Conservation (phyloP, 2,888 invertebrate species). For the Callyntrura guangdongensis region DNA sequence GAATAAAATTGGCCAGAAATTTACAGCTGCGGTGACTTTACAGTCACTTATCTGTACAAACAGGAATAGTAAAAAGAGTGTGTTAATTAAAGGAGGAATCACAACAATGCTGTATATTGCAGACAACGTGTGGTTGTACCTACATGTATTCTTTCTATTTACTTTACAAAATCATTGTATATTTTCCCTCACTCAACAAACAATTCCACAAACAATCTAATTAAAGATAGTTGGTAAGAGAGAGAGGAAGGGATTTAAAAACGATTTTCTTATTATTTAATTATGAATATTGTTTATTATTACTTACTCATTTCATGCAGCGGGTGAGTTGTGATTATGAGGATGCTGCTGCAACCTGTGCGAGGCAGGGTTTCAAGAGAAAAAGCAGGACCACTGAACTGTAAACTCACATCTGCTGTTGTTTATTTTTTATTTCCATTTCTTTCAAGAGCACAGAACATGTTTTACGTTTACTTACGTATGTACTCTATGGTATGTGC, state of each 20-base stretch:
- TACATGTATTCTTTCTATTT: neutral
- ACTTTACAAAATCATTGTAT: neutral
- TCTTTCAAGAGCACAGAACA: neutral
- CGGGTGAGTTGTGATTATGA: neutral
- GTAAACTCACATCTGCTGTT: constrained; percentile 38
- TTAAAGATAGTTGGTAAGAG: too few relatives aligned
- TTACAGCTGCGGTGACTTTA: neutral
- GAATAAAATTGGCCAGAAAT: neutral
- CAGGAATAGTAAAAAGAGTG: neutral
- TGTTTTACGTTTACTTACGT: neutral
- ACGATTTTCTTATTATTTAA: constrained; percentile 19
- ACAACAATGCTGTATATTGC: neutral
- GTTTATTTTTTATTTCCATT: constrained; percentile 39
- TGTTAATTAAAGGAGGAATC: neutral
- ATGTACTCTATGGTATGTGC: neutral
- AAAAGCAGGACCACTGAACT: constrained; percentile 49
- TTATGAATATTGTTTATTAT: constrained; percentile 1
- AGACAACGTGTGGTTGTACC: neutral
- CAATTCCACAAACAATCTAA: too few relatives aligned
- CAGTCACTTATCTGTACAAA: neutral
- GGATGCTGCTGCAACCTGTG: constrained; percentile 33
- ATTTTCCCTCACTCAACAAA: neutral
- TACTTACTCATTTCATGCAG: neutral
- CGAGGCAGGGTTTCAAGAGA: neutral
- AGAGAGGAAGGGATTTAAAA: neutral